Base-by-base conservation (phyloP, 2,797 vertebrate species). In the Artibeus lituratus region DNA sequence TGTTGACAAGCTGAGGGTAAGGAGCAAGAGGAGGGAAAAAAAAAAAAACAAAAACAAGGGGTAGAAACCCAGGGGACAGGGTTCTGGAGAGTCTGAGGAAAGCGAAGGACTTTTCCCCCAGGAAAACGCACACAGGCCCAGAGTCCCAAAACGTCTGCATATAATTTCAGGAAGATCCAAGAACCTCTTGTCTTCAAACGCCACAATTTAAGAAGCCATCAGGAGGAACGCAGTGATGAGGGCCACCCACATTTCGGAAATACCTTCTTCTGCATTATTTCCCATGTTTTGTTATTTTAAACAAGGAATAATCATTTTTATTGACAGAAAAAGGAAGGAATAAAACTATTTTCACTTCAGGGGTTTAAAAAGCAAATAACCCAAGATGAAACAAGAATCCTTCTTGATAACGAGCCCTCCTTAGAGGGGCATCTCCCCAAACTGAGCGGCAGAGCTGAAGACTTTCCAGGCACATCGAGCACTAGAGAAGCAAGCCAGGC, bases 71-170 rank as follows among this genome's bases (percentile, higher is more conserved):
- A 85, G 55, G 72, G 70, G 55, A 88, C 21, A 10, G 14, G 26
- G 49, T 93, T 87, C 87, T 82, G 72, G 84, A 94, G 84, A 90
- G 83, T 67, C 32, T 22, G 8, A 74, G 57, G 72, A 88, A 96
- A 89, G 78, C 37, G 70, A 69, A 90, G 44, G 15, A 73, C 29
- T 19, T 78, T 82, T 84, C 2, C 49, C 29, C 55, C 26, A 62
- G 67, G 80, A 93, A 96, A 81, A 87, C 7, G 42, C 16, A 94
- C 26, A n/a, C 0, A 24, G 9, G 5, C 32, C 90, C 44, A 84
- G 90, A 80, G 53, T 83, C 92, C 53, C 59, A 73, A 81, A 86
- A 95, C 14, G 76, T 90, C 9, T 42, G n/a, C 37, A 35, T 59
- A 18, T 10, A 29, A 70, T 87, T 87, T 90, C 37, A 37, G 85